Base-by-base conservation (phyloP, 1,140 invertebrate species). In the Papilio aristodemus region DNA sequence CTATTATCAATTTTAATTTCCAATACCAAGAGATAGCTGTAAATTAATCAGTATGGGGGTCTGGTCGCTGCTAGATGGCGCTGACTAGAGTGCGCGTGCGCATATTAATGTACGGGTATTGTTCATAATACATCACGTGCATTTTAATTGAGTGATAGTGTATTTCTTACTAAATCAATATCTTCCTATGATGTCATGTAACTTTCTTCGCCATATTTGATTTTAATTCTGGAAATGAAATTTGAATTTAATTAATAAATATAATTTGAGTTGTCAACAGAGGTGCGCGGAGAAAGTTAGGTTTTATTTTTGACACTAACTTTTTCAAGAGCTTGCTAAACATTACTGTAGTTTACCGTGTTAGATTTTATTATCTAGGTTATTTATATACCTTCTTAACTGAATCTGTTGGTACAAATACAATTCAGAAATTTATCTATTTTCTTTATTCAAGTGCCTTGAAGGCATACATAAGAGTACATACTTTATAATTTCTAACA, bases 131-230 rank as follows among this genome's bases (percentile, higher is more conserved):
- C 59, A 22, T 62, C 59, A 17, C 36, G n/a, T 62, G 59, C 59
- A 62, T 62, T 62, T 39, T 62, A 62, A 62, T 62, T 22, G 59
- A 62, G 59, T 39, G 59, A 62, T 62, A 62, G 59, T 1, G 36
- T 17, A 60, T 62, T 62, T 62, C 59, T 59, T 60, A 62, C n/a
- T 36, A 62, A 37, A 62, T 62, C 36, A 37, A 62, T 62, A 62
- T 54, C 46, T 54, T 54, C 19, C 46, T 22, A 54, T 38, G 32
- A 37, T 62, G 27, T 62, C 59, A 62, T 60, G 7, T 6, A 9
- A n/a, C 59, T 62, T 39, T 62, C 59, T 39, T 37, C 17, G 27
- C 59, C 36, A 22, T 62, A 39, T 59, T 59, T 36, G 27, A 37
- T 36, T 14, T n/a, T 25, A 58, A 25, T 58, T 36, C 8, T 4